Evolutionary conservation across 1,140 invertebrate species (phyloP).

Genomic region (Charaxes varanes): DNA sequence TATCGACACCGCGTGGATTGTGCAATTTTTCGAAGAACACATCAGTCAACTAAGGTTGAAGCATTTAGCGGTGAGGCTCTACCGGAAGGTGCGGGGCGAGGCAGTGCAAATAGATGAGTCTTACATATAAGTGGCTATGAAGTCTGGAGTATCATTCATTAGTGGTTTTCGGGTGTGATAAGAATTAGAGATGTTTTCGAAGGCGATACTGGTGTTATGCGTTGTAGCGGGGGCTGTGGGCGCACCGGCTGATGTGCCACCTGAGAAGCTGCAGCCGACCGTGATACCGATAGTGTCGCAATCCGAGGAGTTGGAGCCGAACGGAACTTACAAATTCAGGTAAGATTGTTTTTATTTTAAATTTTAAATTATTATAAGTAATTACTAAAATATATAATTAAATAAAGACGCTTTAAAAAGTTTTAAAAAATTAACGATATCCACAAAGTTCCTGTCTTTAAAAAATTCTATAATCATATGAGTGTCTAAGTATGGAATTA

Average conservation of each 20-base stretch:
- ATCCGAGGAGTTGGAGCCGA: constrained; percentile 68
- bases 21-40: constrained; percentile 69
- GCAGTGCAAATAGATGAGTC: constrained; percentile 71
- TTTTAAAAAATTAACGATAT: no score
- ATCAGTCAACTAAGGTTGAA: constrained; percentile 70
- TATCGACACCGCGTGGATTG: constrained; percentile 65
- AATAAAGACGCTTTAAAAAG: no score
- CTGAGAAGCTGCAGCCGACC: constrained; percentile 48
- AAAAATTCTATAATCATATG: no score
- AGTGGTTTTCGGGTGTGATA: constrained; percentile 45
- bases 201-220: constrained; percentile 34
- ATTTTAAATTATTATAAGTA: no score
- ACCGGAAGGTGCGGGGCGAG: constrained; percentile 66
- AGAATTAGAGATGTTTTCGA: constrained; percentile 44
- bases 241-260: constrained; percentile 37
- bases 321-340: constrained; percentile 75
- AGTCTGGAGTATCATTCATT: constrained; percentile 61
- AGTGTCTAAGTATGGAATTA: no score
- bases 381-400: no score
- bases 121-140: constrained; percentile 70
- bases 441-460: no score
- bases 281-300: constrained; percentile 73
- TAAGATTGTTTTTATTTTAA: constrained; percentile 21
- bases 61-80: constrained; percentile 66
- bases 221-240: constrained; percentile 19